Percentiles rank a stretch among this genome's conserved stretches.
phyloP scores from a whole-genome alignment of 1,140 invertebrate species.

The Diorhabda carinulata region DNA sequence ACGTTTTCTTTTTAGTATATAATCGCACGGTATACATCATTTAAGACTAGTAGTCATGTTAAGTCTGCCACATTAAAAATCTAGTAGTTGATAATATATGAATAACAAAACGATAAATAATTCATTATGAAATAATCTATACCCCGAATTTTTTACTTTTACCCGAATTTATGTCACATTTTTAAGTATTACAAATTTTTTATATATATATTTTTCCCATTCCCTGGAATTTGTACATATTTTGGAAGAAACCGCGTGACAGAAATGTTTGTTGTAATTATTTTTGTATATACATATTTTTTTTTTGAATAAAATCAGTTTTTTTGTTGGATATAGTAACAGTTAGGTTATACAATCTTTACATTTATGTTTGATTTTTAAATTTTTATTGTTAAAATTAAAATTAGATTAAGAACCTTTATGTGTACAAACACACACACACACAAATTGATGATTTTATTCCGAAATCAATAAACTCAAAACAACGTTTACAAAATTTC shows the following conservation, averaged over 20 bases:
- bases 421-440: background rate
- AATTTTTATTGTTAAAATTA: constrained; percentile 12
- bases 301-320: constrained; percentile 5
- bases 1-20: too few species aligned
- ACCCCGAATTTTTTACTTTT: background rate
- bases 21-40: too few species aligned
- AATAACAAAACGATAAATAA: background rate
- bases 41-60: too few species aligned
- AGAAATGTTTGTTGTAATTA: constrained; percentile 12
- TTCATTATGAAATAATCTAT: background rate
- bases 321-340: constrained; percentile 8
- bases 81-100: background rate
- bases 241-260: background rate
- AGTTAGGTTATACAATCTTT: background rate
- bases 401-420: constrained; percentile 10
- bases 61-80: too few species aligned
- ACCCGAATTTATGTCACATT: background rate
- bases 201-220: constrained; percentile 14
- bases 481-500: too few species aligned
- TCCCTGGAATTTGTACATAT: background rate
- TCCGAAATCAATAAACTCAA: too few species aligned
- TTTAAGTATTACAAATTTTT: background rate
- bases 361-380: constrained; percentile 9
- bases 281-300: constrained; percentile 19
- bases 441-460: too few species aligned